Evolutionary conservation across 1,140 invertebrate genomes (phyloP).

Genomic region (Phenacoccus solenopsis): DNA sequence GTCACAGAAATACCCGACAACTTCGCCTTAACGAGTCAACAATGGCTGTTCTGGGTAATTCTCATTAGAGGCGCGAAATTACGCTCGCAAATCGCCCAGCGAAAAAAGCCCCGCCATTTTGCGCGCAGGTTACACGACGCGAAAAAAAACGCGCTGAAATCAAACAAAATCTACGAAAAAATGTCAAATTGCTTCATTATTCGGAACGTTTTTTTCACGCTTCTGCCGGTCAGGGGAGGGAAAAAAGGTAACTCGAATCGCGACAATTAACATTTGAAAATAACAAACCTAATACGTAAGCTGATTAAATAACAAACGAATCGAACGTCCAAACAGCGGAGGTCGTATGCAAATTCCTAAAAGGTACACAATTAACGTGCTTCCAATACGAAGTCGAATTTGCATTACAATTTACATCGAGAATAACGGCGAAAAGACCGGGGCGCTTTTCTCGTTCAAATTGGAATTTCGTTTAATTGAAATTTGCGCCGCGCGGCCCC

Average conservation of each 20-base stretch:
- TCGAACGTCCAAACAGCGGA: neutral
- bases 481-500: neutral
- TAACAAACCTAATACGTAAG: neutral
- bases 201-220: neutral
- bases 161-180: neutral
- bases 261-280: neutral
- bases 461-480: slow-evolving; percentile 3
- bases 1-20: neutral
- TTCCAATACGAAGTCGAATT: slow-evolving; percentile 1
- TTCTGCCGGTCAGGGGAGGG: neutral
- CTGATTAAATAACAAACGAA: slow-evolving; percentile 2
- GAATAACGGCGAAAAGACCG: neutral
- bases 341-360: neutral
- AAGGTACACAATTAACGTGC: slow-evolving; percentile 1
- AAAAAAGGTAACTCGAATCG: neutral
- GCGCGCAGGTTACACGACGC: too few relatives aligned
- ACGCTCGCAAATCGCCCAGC: too few relatives aligned
- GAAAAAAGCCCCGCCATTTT: too few relatives aligned
- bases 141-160: neutral
- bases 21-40: neutral
- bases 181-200: neutral
- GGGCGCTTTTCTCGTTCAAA: slow-evolving; percentile 1
- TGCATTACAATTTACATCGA: slow-evolving; percentile 2
- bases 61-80: neutral
- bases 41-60: neutral